Evolutionary conservation across 2,797 vertebrate species (phyloP), one percentile per base, ranked within the genome.

Genomic region (Zalophus californianus): DNA sequence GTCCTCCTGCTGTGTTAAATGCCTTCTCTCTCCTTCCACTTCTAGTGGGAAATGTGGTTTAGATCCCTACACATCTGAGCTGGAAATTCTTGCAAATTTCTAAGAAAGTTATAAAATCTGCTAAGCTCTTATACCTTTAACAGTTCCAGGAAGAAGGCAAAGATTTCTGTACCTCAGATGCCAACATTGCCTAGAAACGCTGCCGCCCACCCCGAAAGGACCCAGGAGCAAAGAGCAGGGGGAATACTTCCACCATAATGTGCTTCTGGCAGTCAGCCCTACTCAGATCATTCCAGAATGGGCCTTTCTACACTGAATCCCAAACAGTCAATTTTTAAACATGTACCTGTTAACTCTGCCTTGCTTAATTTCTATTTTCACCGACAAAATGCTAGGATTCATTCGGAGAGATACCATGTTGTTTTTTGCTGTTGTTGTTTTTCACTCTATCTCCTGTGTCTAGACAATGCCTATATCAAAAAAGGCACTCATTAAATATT

Each of bases 281-380:
- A 52, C 29, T 70, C 35, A 66, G 38, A 58, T 82, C 52, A 72
- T 41, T 94, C 21, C 5, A 77, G 87, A 85, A 70, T 13, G 1
- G 68, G 1, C 11, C 12, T 92, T 86, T 96, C 70, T 72, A 58
- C 8, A 50, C 0, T 32, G 8, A 77, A n/a, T 88, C 25, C n/a
- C 21, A 86, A 88, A 66, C 14, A 70, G 5, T 48, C 86, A 35
- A 4, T 18, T 60, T 4, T 78, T 79, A 52, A 84, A 60, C 15
- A 72, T 3, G 1, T 41, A 58, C 3, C 23, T 5, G 60, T 56
- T 58, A 58, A 68, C 15, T 70, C 29, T 3, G 14, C 5, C 23
- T 86, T 85, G 48, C 15, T 83, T 82, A 48, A 50, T 87, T 96
- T 94, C 32, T 92, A 48, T 85, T n/a, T 84, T 96, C 25, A 83